Base-by-base conservation (phyloP, 2,113 vertebrate genomes). In the Sinocyclocheilus grahami region DNA sequence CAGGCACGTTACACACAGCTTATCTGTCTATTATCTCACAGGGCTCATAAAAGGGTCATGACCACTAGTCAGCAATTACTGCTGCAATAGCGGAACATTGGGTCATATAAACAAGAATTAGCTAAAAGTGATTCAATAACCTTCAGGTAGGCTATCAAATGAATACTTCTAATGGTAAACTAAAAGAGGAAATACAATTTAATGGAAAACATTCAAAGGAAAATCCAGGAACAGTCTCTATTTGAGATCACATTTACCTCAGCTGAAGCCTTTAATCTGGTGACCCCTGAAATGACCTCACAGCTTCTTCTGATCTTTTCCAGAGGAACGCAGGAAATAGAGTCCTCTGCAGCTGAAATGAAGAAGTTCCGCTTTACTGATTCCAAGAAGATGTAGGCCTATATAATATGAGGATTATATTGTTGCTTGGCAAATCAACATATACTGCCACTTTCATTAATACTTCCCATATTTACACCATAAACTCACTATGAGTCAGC, bases 221-320 rank as follows among this genome's bases (percentile, higher is more conserved):
- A 48, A 48, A 76, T 76, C 24, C 63, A 58, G n/a, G n/a, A 63
- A 24, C 22, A 24, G 62, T 63, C 20, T 74, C 71, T n/a, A 20
- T 71, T 16, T 71, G 67, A 20, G 16, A 39, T 71, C 67, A 71
- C 16, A 18, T 22, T 69, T n/a, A 37, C 69, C 48, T 33, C 46
- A 82, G 62, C 76, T 78, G 24, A 77, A 24, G 42, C 53, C 37
- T 78, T 80, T 82, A 89, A 90, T 91, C 86, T 87, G 33, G 63
- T 72, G 83, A 91, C 86, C 85, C 87, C 84, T 76, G 62, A 72
- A 71, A 71, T 82, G 81, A 86, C 88, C 85, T 65, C n/a, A 60
- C 24, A 67, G 83, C 78, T 82, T 86, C 74, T 33, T 74, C 82
- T 65, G 87, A 90, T 79, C 69, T 78, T 87, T 39, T 67, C 69